A percentile compares a stretch with the other conserved stretches of the same genome.
phyloP scores from a whole-genome alignment of 2,888 invertebrate species.

The Heteromurus nitidus region DNA sequence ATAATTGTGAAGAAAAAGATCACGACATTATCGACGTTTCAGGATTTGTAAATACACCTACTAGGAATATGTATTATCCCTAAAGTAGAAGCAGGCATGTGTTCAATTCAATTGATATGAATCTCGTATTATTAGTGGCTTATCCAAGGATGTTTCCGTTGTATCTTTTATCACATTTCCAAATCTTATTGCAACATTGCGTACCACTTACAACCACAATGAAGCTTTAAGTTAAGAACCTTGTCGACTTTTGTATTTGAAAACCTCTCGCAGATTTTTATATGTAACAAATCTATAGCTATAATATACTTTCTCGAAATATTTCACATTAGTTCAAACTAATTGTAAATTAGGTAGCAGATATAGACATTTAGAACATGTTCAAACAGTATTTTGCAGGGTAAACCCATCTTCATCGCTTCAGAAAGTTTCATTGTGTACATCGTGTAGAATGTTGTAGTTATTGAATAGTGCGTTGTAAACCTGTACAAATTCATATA shows the following conservation, averaged over 20 bases:
- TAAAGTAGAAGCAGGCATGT: slow-evolving; percentile 26
- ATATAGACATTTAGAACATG: neutral
- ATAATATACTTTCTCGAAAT: neutral
- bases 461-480: no score
- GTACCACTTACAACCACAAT: neutral
- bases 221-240: slow-evolving; percentile 39
- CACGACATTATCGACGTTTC: no score
- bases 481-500: neutral
- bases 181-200: neutral
- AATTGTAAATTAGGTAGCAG: slow-evolving; percentile 4
- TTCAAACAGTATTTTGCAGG: slow-evolving; percentile 62
- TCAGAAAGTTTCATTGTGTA: slow-evolving; percentile 7
- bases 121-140: neutral
- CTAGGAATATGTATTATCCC: slow-evolving; percentile 1
- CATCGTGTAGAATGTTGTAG: no score
- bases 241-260: slow-evolving; percentile 21
- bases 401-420: slow-evolving; percentile 12
- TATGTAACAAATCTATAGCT: neutral
- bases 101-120: slow-evolving; percentile 29
- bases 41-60: no score
- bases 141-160: slow-evolving; percentile 16
- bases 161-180: neutral
- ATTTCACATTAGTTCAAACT: neutral
- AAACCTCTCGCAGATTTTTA: neutral
- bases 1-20: no score